These are phyloP conservation scores for Apamea anceps DNA, from an alignment of 2,888 invertebrate species.

Conservation along the genomic window DNA sequence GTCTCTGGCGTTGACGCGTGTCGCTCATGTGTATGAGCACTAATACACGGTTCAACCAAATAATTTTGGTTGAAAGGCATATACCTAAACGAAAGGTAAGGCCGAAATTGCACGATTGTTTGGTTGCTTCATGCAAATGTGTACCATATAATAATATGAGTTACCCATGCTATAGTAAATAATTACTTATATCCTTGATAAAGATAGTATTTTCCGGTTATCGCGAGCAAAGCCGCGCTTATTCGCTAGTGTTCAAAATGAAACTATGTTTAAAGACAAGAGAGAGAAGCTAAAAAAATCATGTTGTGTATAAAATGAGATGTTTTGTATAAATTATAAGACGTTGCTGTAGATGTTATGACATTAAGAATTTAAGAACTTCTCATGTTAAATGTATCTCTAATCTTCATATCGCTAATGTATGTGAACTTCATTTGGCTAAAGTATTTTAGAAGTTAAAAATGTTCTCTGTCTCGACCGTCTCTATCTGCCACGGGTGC, in stretches of 20 bases:
- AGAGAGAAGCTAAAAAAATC: constrained; percentile 57
- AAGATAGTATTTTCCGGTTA: constrained; percentile 2
- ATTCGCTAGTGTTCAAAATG: constrained; percentile 53
- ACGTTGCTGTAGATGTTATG: constrained; percentile 64
- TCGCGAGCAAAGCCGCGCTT: constrained; percentile 45
- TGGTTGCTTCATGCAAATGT: background rate
- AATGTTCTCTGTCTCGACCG: background rate
- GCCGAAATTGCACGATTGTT: background rate
- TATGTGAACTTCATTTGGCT: background rate
- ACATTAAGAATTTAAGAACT: constrained; percentile 37
- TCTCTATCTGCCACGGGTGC: background rate
- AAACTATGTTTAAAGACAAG: constrained; percentile 40
- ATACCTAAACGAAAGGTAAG: background rate
- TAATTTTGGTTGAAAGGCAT: background rate
- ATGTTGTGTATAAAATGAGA: constrained; percentile 58
- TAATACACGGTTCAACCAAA: background rate
- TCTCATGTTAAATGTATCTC: constrained; percentile 25
- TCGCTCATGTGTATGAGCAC: background rate
- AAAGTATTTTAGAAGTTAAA: constrained; percentile 4
- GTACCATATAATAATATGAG: background rate
- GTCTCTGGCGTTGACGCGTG: too few relatives aligned
- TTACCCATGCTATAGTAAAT: background rate
- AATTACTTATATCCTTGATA: constrained; percentile 1
- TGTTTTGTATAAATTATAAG: constrained; percentile 68
- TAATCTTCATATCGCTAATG: constrained; percentile 31